Evolutionary conservation across 1,140 invertebrate species (phyloP), one percentile per base, ranked within the genome.

Genomic region (Drosophila willistoni): DNA sequence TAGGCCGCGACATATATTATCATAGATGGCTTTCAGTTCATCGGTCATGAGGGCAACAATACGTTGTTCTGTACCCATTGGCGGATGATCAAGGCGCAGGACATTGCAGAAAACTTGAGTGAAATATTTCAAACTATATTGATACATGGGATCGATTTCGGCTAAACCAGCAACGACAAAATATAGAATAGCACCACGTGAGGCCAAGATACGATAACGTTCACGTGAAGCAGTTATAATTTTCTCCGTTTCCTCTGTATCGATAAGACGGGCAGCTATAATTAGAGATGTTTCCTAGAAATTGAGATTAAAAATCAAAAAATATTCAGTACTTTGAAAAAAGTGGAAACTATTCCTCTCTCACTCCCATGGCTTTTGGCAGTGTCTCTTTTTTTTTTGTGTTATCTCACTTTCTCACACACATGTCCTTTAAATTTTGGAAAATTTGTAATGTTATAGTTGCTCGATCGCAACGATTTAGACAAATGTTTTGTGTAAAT

Each of bases 131-230:
- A 98, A 93, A 2, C 97, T 97, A 93, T 95, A 98, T 92, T 99
- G 98, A 92, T 99, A 99, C 98, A 98, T 99, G 0, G 97, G 96
- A 93, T 98, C 97, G 64, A 98, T 96, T 71, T 97, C 96, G 0
- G 96, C 95, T 3, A 99, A 93, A 85, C 96, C 95, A 5, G 97
- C 96, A 10, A 98, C 96, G 1, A 97, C 97, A 91, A 98, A 98
- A 91, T 97, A 99, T 1, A 99, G 92, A 13, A 98, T 96, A 1
- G 97, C 97, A 1, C 97, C 98, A 72, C 97, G 94, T 1, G 95
- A 95, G 0, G 98, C 97, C 0, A 98, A 95, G 1, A 95, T 94
- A 67, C 96, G 94, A 92, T 98, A 98, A 71, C 96, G 96, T 92
- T 98, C 95, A 39, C 98, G 94, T 9, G 97, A 96, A 0, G 94